phyloP scores from a whole-genome alignment of 2,113 vertebrate species.

The Aramus guarauna region DNA sequence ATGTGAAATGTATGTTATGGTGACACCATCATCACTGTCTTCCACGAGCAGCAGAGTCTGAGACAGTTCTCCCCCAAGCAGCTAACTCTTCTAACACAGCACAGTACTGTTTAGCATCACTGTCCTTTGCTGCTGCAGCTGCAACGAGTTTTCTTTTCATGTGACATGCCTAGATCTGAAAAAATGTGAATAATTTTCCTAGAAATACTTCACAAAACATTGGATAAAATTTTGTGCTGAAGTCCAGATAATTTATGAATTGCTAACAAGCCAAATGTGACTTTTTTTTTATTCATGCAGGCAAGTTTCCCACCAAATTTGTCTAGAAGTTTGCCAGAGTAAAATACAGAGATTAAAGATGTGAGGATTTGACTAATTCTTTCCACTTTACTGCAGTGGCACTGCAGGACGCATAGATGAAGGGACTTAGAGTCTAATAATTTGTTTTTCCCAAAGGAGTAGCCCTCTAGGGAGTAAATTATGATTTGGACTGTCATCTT shows the following conservation, averaged over 20 bases:
- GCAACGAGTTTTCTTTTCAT: background rate
- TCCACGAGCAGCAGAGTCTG: background rate
- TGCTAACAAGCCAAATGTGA: background rate
- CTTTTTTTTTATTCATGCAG: background rate
- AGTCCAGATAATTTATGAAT: slow-evolving; percentile 2
- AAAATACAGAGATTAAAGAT: background rate
- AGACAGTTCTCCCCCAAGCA: background rate
- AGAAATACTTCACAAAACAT: slow-evolving; percentile 8
- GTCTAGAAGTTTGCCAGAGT: background rate
- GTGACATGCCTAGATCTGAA: background rate
- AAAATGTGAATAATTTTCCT: slow-evolving; percentile 4
- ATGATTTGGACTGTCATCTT: background rate
- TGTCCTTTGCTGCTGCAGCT: background rate
- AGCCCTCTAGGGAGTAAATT: background rate
- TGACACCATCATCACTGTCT: background rate
- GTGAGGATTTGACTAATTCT: background rate
- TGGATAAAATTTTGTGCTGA: background rate
- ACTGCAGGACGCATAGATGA: background rate
- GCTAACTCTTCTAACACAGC: background rate
- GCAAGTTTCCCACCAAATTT: background rate
- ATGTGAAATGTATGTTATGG: background rate
- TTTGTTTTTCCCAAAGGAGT: background rate
- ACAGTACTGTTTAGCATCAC: background rate
- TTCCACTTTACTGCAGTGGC: background rate
- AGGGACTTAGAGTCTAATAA: background rate